Base-by-base conservation (phyloP, 2,113 vertebrate genomes). In the Gobius niger region DNA sequence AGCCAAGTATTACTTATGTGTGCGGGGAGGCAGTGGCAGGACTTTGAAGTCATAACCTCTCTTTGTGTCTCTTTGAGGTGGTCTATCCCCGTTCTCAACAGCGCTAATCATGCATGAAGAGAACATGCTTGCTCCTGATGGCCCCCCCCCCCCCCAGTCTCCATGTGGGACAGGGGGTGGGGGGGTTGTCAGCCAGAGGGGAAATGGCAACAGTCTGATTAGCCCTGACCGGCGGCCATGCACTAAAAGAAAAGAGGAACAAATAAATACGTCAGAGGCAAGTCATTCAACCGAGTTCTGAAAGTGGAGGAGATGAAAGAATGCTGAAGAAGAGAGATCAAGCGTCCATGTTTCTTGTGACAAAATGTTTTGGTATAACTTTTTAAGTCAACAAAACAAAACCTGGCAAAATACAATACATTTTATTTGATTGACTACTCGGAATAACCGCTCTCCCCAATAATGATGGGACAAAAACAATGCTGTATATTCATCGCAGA, bases 11-110 rank as follows among this genome's bases (percentile, higher is more conserved):
- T 63, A 63, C 61, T 63, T 63, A 63, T 47, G 61, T 46, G 61
- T 63, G 61, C 16, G 73, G 77, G 75, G 79, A 78, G 67, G 54
- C 69, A 67, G 78, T 84, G 81, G 68, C 41, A 63, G 79, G 72
- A 87, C 90, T 90, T 91, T 91, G 90, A 91, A 89, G 88, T 89
- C 72, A 69, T 83, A 85, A 82, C 84, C 79, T 78, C 72, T 84
- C 78, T 83, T 84, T 86, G 85, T 90, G 52, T 57, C 54, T 57
- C 54, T 57, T 90, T 88, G 88, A 89, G 89, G 85, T 88, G 83
- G 87, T 85, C 87, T 78, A 75, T 74, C 82, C 85, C 62, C 63
- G 56, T 84, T 76, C 87, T 90, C 78, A 77, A 82, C 85, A 76
- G 83, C 62, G 81, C 49, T 91, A 90, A 91, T 89, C 87, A 87